A percentile compares a stretch with the other conserved stretches of the same genome.
Conservation (phyloP, 2,888 invertebrate genomes). For the Rhamphomyia laevipes region DNA sequence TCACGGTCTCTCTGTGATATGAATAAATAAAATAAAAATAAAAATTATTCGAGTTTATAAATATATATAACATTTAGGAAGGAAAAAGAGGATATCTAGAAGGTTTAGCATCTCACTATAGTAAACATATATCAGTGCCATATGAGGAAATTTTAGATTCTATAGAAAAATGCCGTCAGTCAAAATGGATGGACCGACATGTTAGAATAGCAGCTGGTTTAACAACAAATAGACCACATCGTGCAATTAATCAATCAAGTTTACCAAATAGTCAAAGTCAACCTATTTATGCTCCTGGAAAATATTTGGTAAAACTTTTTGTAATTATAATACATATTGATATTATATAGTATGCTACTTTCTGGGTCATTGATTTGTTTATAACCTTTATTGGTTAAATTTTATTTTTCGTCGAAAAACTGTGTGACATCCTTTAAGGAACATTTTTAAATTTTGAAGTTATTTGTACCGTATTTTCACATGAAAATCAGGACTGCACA, state of each 20-base stretch:
- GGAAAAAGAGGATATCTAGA: constrained; percentile 79
- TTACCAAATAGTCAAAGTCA: constrained; percentile 71
- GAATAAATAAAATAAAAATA: too few relatives aligned
- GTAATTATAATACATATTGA: neutral
- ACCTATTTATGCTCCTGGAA: constrained; percentile 82
- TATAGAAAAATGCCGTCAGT: constrained; percentile 67
- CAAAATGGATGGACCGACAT: constrained; percentile 39
- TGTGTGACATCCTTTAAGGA: too few relatives aligned
- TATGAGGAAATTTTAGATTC: constrained; percentile 79
- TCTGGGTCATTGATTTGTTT: neutral
- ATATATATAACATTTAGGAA: constrained; percentile 52
- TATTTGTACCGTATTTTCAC: too few relatives aligned
- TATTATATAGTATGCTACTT: too few relatives aligned
- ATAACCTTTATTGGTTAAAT: neutral
- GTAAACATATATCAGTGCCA: constrained; percentile 77
- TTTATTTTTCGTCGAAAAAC: neutral
- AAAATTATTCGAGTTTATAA: too few relatives aligned
- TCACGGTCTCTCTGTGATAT: too few relatives aligned
- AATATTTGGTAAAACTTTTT: constrained; percentile 59
- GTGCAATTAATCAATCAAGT: constrained; percentile 40
- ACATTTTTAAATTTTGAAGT: too few relatives aligned
- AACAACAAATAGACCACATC: constrained; percentile 29
- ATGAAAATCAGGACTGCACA: too few relatives aligned
- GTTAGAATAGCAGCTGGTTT: constrained; percentile 35
- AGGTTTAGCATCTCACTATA: constrained; percentile 74